These are phyloP conservation scores for Rana temporaria DNA, from an alignment of 2,113 vertebrate genomes.

Conservation along the genomic window DNA sequence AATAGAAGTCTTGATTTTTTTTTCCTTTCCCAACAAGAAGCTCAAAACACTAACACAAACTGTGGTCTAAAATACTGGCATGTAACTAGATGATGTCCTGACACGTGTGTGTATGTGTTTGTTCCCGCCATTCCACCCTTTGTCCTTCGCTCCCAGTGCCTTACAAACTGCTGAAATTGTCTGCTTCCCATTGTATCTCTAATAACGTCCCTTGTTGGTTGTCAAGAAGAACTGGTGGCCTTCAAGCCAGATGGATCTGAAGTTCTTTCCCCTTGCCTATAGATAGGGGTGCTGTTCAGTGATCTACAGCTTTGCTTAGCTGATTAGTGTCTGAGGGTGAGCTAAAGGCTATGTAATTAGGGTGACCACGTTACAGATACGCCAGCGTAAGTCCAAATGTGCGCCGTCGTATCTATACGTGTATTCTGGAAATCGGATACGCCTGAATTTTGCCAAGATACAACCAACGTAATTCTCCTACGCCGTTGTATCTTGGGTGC, in stretches of 20 bases:
- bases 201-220: not conserved
- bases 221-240: no score
- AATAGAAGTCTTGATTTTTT: not conserved
- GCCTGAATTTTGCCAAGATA: no score
- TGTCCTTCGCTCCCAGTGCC: slow-evolving; percentile 91
- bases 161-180: slow-evolving; percentile 88
- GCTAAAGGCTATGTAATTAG: no score
- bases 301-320: not conserved
- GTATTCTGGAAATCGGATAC: no score
- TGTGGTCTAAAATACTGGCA: slow-evolving; percentile 86
- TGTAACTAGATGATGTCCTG: slow-evolving; percentile 86
- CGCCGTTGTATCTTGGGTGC: no score
- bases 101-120: slow-evolving; percentile 56
- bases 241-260: not conserved
- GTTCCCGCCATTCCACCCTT: slow-evolving; percentile 3
- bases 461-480: no score
- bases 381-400: no score
- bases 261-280: not conserved
- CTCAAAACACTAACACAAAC: slow-evolving; percentile 87
- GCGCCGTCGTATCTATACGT: no score
- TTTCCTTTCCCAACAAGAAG: slow-evolving; percentile 74
- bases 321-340: not conserved
- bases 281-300: not conserved
- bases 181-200: slow-evolving; percentile 63
- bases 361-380: no score